phyloP scores from a whole-genome alignment of 2,888 invertebrate genomes.

The Orthosia gothica region DNA sequence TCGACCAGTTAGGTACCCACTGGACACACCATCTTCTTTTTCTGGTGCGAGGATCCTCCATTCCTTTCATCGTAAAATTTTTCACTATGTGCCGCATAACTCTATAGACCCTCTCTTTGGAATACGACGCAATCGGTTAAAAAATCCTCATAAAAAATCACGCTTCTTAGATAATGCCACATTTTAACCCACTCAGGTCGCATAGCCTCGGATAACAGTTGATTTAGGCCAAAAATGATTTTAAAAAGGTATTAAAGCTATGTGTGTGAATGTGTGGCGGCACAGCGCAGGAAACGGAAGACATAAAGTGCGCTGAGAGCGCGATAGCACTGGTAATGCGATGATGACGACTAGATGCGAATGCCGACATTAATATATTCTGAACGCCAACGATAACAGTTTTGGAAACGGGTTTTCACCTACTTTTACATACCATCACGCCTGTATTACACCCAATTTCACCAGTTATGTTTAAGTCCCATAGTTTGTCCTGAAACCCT shows the following conservation, averaged over 20 bases:
- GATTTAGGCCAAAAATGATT: constrained; percentile 66
- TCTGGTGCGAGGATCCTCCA: too few relatives aligned
- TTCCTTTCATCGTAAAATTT: too few relatives aligned
- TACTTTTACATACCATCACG: constrained; percentile 6
- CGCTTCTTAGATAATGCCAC: constrained; percentile 14
- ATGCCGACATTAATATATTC: constrained; percentile 65
- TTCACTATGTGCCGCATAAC: too few relatives aligned
- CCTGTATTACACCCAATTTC: too few relatives aligned
- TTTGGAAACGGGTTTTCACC: constrained; percentile 36
- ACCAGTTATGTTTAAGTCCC: too few relatives aligned
- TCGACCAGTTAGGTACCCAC: too few relatives aligned
- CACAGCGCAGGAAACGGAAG: constrained; percentile 66
- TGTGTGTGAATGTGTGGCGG: constrained; percentile 51
- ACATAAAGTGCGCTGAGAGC: constrained; percentile 63
- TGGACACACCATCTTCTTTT: too few relatives aligned
- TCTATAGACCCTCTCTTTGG: too few relatives aligned
- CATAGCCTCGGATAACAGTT: constrained; percentile 54
- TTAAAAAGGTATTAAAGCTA: constrained; percentile 68
- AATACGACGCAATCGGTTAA: not conserved
- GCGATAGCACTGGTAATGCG: constrained; percentile 67
- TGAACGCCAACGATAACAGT: constrained; percentile 57
- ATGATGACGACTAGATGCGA: constrained; percentile 68
- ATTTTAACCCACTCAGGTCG: constrained; percentile 21
- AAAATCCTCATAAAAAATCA: constrained; percentile 23
- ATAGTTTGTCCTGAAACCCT: too few relatives aligned